These are phyloP conservation scores for Mormyrops boulengeri DNA, from an alignment of 2,797 vertebrate species.

Conservation along the genomic window DNA sequence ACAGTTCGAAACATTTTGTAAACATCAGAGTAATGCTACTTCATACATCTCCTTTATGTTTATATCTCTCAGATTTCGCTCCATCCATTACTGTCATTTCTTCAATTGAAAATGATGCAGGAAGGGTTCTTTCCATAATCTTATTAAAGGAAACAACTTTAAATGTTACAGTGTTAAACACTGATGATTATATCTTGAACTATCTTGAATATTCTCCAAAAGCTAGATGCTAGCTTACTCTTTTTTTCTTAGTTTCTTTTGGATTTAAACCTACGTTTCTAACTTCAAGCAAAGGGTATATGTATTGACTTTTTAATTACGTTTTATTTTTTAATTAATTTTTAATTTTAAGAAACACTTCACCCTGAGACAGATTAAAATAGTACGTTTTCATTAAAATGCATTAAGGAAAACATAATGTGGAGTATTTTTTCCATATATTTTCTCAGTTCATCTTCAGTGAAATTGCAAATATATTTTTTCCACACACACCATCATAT, in stretches of 20 bases:
- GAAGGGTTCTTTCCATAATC: slow-evolving; percentile 27
- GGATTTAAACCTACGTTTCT: neutral
- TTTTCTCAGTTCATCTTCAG: slow-evolving; percentile 40
- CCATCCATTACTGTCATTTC: slow-evolving; percentile 47
- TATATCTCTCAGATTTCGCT: slow-evolving; percentile 39
- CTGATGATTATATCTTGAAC: neutral
- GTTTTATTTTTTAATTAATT: neutral
- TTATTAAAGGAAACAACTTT: neutral
- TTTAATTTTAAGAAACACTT: neutral
- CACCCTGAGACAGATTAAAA: neutral
- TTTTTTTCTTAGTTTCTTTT: neutral
- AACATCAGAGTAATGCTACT: slow-evolving; percentile 27
- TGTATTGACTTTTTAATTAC: neutral
- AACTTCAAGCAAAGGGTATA: neutral
- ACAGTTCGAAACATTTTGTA: slow-evolving; percentile 21
- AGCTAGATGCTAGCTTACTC: neutral
- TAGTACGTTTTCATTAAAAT: neutral
- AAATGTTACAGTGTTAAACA: slow-evolving; percentile 5
- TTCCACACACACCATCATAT: slow-evolving; percentile 39
- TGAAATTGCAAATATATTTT: slow-evolving; percentile 61
- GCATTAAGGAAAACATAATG: neutral
- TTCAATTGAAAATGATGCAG: slow-evolving; percentile 30
- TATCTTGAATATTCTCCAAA: neutral
- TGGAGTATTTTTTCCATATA: neutral
- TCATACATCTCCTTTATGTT: slow-evolving; percentile 37